A percentile compares a stretch with the other conserved stretches of the same genome.
These are phyloP conservation scores for Portevinia maculata DNA, from an alignment of 2,888 invertebrate genomes.

Conservation along the genomic window DNA sequence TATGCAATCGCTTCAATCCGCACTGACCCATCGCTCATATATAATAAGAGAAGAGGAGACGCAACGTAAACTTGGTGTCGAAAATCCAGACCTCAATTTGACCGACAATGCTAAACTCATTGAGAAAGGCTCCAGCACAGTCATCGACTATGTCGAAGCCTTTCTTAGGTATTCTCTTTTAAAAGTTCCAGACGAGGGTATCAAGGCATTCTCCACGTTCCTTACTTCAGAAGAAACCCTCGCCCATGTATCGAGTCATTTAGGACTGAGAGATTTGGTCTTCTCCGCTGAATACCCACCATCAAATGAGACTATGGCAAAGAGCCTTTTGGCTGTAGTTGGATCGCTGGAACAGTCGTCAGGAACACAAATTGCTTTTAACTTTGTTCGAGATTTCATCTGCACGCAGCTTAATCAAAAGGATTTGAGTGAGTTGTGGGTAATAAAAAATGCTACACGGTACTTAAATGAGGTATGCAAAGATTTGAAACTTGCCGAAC, in stretches of 20 bases:
- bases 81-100: conserved; percentile 84
- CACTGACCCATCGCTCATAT: conserved; percentile 92
- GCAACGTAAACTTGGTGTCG: conserved; percentile 88
- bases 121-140: conserved; percentile 87
- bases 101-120: conserved; percentile 88
- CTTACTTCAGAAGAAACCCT: conserved; percentile 87
- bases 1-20: conserved; percentile 87
- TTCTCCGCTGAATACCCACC: conserved; percentile 88
- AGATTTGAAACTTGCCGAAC: conserved; percentile 84
- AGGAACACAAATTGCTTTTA: conserved; percentile 86
- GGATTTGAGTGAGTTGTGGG: conserved; percentile 93
- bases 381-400: conserved; percentile 94
- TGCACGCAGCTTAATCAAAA: conserved; percentile 92
- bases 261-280: conserved; percentile 93
- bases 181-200: conserved; percentile 89
- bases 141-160: conserved; percentile 86
- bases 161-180: conserved; percentile 89
- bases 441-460: conserved; percentile 90
- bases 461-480: conserved; percentile 87
- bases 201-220: conserved; percentile 87
- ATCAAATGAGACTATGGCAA: conserved; percentile 85
- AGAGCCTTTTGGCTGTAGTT: conserved; percentile 91
- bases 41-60: conserved; percentile 88
- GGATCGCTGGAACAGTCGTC: conserved; percentile 89
- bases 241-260: conserved; percentile 87